phyloP scores from a whole-genome alignment of 2,797 vertebrate genomes.

The Gouania willdenowi region DNA sequence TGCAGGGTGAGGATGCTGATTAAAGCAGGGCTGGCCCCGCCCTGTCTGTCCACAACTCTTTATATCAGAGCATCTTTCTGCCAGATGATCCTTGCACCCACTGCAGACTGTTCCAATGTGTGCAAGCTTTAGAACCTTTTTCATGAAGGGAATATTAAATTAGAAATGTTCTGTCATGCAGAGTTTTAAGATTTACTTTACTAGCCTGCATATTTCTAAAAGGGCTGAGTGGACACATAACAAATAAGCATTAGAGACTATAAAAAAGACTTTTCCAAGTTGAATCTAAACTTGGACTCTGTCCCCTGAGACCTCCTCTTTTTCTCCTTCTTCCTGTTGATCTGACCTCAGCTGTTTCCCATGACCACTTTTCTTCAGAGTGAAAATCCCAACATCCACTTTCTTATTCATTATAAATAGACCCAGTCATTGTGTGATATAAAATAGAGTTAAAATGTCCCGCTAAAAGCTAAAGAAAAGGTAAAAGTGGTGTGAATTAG shows the following conservation, averaged over 20 bases:
- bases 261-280: constrained; percentile 1
- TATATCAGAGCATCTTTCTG: constrained; percentile 50
- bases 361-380: constrained; percentile 56
- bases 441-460: constrained; percentile 19
- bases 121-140: no score
- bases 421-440: constrained; percentile 14
- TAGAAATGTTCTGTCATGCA: no score
- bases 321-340: constrained; percentile 40
- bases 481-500: constrained; percentile 16
- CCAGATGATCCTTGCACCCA: constrained; percentile 49
- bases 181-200: no score
- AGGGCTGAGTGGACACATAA: constrained; percentile 1
- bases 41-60: constrained; percentile 12
- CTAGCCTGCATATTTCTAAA: constrained; percentile 11
- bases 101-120: constrained; percentile 10
- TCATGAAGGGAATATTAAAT: no score
- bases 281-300: constrained; percentile 16
- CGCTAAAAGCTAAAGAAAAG: constrained; percentile 2
- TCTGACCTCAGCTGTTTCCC: constrained; percentile 62
- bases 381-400: constrained; percentile 11
- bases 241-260: neutral
- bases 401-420: constrained; percentile 35
- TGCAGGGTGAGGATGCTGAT: no score
- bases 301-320: constrained; percentile 35
- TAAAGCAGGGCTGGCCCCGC: constrained; percentile 2